Conservation (phyloP, 2,113 vertebrate genomes). For the Tinamus guttatus region DNA sequence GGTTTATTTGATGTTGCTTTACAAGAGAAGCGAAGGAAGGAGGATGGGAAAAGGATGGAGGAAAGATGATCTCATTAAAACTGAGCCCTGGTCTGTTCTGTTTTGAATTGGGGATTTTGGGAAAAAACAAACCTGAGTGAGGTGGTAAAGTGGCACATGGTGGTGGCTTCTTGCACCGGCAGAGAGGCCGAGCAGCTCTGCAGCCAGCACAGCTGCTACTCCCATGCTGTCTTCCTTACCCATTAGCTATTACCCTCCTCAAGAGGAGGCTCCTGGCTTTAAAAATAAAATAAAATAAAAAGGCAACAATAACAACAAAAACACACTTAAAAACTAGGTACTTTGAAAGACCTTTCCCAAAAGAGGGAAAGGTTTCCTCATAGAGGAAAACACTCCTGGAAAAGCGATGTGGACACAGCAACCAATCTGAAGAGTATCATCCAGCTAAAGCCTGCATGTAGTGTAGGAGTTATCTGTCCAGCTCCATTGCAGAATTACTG, state of each 20-base stretch:
- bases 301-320: too few species aligned
- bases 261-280: not conserved
- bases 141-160: not conserved
- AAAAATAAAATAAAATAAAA: too few species aligned
- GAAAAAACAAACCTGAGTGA: not conserved
- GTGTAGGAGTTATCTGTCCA: accelerated
- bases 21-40: not conserved
- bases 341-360: not conserved
- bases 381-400: not conserved
- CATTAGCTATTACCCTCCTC: not conserved
- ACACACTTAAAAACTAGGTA: not conserved
- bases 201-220: not conserved
- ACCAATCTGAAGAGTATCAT: not conserved
- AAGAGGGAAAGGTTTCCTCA: not conserved
- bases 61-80: accelerated
- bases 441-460: not conserved
- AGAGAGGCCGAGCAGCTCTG: not conserved
- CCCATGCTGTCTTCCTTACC: not conserved
- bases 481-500: not conserved
- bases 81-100: not conserved
- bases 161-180: not conserved
- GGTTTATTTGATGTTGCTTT: not conserved
- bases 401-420: accelerated
- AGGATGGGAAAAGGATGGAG: not conserved
- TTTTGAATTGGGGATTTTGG: accelerated